phyloP scores from a whole-genome alignment of 2,113 vertebrate genomes.

The Xyliphius kryptos region DNA sequence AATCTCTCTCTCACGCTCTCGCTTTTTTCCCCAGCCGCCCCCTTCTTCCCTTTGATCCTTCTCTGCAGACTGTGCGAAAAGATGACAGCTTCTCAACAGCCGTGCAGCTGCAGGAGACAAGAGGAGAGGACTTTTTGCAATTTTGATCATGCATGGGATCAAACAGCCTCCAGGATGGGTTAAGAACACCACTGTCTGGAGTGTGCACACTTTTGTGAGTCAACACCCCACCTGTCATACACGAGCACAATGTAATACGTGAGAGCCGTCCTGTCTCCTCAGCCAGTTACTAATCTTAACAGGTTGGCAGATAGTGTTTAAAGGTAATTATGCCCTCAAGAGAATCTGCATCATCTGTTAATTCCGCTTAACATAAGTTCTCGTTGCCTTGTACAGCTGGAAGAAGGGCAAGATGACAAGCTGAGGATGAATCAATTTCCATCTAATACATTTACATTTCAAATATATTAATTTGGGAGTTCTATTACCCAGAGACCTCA shows the following conservation, averaged over 20 bases:
- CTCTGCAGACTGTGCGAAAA: conserved; percentile 38
- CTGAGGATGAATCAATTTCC: not conserved
- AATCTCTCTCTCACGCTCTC: conserved; percentile 13
- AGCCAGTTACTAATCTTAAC: conserved; percentile 11
- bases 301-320: conserved; percentile 20
- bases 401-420: not conserved
- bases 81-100: conserved; percentile 41
- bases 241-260: not conserved
- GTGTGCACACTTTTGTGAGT: conserved; percentile 22
- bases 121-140: conserved; percentile 32
- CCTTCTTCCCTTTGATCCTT: conserved; percentile 40
- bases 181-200: conserved; percentile 26
- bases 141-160: conserved; percentile 39
- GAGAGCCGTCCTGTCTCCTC: not conserved
- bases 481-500: not conserved
- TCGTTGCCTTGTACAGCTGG: conserved; percentile 7
- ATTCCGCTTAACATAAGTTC: conserved; percentile 21
- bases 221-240: conserved; percentile 24
- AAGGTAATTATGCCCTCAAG: conserved; percentile 35
- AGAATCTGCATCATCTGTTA: conserved; percentile 26
- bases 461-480: not conserved
- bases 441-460: not conserved
- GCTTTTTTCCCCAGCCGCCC: conserved; percentile 21
- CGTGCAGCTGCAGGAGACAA: conserved; percentile 28
- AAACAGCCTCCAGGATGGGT: conserved; percentile 25